Conservation (phyloP, 2,888 invertebrate species). For the Drosophila trichaetosa region DNA sequence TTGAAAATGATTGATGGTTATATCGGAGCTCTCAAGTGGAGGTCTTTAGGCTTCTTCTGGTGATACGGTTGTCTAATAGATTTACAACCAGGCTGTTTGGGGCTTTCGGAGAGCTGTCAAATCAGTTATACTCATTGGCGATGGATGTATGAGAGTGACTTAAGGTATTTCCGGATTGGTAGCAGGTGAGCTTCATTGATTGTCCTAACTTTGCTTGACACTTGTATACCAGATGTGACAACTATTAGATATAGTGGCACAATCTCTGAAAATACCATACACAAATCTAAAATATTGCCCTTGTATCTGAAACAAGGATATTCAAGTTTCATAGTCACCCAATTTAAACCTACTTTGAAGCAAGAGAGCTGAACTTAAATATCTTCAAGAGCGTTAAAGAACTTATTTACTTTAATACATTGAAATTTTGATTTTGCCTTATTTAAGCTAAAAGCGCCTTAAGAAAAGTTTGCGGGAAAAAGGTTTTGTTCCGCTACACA, state of each 20-base stretch:
- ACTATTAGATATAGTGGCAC: neutral
- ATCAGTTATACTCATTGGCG: neutral
- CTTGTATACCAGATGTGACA: neutral
- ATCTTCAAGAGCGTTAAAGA: neutral
- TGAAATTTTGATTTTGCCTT: neutral
- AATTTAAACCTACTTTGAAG: neutral
- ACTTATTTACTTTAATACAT: neutral
- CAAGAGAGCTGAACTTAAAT: neutral
- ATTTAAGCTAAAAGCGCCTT: conserved; percentile 3
- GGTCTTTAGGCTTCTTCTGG: neutral
- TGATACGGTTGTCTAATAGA: neutral
- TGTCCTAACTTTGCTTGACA: neutral
- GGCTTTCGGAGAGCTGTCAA: neutral
- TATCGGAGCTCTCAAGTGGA: neutral
- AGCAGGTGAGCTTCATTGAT: neutral
- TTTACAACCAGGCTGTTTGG: neutral
- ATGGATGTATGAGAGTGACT: neutral
- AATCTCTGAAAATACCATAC: neutral
- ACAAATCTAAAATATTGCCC: neutral
- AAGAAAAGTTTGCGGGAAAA: conserved; percentile 12
- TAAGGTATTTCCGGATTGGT: neutral
- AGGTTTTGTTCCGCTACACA: conserved; percentile 30
- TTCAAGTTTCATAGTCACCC: neutral
- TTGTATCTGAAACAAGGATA: neutral
- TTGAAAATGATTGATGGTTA: neutral